These are phyloP conservation scores for Muntiacus muntjak DNA, from an alignment of 2,113 vertebrate genomes.

Conservation along the genomic window DNA sequence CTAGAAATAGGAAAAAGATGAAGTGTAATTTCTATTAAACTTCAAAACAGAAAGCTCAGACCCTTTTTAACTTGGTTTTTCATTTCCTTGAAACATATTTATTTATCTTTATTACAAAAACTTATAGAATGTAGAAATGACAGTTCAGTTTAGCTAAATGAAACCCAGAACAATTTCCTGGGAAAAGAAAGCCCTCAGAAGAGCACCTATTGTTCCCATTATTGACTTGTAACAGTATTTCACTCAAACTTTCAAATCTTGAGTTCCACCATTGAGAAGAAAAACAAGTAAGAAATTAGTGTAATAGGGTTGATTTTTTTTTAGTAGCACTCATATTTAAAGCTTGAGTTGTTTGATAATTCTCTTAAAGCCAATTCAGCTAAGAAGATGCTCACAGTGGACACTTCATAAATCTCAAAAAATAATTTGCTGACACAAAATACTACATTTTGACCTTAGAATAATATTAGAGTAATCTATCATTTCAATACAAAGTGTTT, in stretches of 20 bases:
- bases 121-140: not conserved
- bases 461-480: not conserved
- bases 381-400: not conserved
- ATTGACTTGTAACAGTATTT: not conserved
- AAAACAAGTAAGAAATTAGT: not conserved
- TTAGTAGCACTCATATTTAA: not conserved
- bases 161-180: not conserved
- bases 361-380: not conserved
- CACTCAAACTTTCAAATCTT: not conserved
- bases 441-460: not conserved
- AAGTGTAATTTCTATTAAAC: not conserved
- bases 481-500: constrained; percentile 49
- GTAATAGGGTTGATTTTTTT: not conserved
- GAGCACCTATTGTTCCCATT: not conserved
- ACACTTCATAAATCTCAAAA: not conserved
- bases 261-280: not conserved
- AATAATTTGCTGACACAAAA: not conserved
- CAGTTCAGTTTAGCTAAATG: not conserved
- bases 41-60: not conserved
- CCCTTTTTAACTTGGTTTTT: not conserved
- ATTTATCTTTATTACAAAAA: not conserved
- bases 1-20: not conserved
- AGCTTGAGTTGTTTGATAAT: not conserved
- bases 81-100: not conserved
- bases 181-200: not conserved